Evolutionary conservation across 2,113 vertebrate genomes (phyloP).

Genomic region (Donacobius atricapilla): DNA sequence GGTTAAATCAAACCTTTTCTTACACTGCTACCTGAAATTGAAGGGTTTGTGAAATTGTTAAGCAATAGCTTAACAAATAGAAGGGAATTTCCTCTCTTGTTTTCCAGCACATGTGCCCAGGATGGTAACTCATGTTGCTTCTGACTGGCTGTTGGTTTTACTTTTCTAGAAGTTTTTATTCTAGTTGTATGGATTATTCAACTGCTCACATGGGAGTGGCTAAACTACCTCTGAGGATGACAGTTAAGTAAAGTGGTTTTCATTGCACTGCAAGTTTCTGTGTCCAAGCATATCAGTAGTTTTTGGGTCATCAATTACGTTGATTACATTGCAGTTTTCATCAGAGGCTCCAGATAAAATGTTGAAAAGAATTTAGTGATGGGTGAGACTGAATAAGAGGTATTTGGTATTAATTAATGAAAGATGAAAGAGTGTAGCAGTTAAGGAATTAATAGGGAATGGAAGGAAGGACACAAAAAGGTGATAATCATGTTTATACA

Average conservation of each 20-base stretch:
- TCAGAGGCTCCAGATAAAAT: background rate
- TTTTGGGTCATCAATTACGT: background rate
- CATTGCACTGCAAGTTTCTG: background rate
- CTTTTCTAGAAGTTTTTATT: background rate
- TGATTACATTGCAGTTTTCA: background rate
- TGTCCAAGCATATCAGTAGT: background rate
- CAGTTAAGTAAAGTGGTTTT: background rate
- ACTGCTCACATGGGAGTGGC: background rate
- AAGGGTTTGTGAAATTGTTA: background rate
- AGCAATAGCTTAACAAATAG: background rate
- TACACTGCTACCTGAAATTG: background rate
- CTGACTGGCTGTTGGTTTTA: background rate
- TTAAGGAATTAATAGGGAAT: background rate
- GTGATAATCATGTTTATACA: background rate
- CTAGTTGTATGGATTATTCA: background rate
- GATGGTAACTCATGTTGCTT: background rate
- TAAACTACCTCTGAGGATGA: background rate
- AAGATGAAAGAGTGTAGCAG: background rate
- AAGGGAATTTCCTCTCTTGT: background rate
- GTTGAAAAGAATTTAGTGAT: background rate
- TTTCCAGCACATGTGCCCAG: background rate
- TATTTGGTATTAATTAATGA: background rate
- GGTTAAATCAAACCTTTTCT: background rate
- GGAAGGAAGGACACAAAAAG: background rate
- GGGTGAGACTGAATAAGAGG: background rate